Evolutionary conservation across 2,888 invertebrate genomes (phyloP).

Genomic region (Masnerella sp.): DNA sequence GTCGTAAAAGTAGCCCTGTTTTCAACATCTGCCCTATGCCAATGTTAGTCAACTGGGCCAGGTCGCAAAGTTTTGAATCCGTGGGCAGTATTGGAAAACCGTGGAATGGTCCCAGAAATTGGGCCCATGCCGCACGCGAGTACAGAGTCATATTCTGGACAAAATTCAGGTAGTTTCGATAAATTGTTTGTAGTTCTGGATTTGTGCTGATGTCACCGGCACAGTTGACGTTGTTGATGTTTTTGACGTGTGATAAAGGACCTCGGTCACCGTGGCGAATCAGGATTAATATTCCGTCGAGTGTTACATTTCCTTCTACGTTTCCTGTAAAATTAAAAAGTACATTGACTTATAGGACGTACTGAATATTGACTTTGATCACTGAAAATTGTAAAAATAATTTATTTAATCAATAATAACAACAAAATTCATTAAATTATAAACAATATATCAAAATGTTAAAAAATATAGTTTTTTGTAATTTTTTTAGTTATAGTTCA

Average conservation of each 20-base stretch:
- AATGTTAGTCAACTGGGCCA: conserved; percentile 90
- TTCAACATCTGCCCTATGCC: conserved; percentile 90
- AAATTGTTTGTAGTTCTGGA: conserved; percentile 68
- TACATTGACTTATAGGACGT: too few relatives aligned
- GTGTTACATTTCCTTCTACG: conserved; percentile 81
- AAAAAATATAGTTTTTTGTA: too few relatives aligned
- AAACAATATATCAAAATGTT: too few relatives aligned
- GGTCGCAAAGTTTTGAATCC: conserved; percentile 84
- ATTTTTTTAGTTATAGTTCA: too few relatives aligned
- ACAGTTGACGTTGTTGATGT: conserved; percentile 88
- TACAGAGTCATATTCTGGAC: conserved; percentile 71
- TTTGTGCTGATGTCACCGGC: conserved; percentile 78
- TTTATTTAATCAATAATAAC: too few relatives aligned
- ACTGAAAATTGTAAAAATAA: too few relatives aligned
- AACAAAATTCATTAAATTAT: too few relatives aligned
- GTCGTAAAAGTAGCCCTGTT: conserved; percentile 84
- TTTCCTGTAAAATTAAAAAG: conserved; percentile 70
- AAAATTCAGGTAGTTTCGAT: conserved; percentile 71
- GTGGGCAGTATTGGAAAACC: conserved; percentile 88
- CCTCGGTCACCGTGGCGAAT: conserved; percentile 94
- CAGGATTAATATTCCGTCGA: conserved; percentile 86
- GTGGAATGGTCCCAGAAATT: conserved; percentile 88
- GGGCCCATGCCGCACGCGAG: conserved; percentile 81
- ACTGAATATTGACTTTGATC: too few relatives aligned
- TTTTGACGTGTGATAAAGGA: conserved; percentile 89